These are phyloP conservation scores for Ictidomys tridecemlineatus DNA, from an alignment of 2,113 vertebrate species.

Conservation along the genomic window DNA sequence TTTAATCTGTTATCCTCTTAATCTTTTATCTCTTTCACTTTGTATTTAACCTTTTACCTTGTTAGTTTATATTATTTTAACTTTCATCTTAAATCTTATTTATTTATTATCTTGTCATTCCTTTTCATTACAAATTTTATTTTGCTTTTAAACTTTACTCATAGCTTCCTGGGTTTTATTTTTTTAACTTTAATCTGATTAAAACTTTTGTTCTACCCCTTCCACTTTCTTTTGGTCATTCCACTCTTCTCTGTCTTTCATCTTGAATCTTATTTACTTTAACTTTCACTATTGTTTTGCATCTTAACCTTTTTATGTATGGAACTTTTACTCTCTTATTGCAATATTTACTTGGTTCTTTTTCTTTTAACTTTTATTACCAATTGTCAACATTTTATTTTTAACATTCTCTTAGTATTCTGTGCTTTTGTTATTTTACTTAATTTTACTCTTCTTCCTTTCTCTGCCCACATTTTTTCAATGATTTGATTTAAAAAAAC, in stretches of 20 bases:
- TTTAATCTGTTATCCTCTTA: constrained; percentile 43
- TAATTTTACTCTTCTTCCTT: constrained; percentile 46
- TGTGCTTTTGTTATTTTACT: constrained; percentile 14
- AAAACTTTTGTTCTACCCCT: not conserved
- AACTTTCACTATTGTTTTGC: constrained; percentile 45
- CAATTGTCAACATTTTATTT: constrained; percentile 37
- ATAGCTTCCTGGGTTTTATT: not conserved
- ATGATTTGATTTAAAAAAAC: constrained; percentile 24
- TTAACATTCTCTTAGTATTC: constrained; percentile 21
- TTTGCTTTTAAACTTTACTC: constrained; percentile 51
- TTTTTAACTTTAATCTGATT: constrained; percentile 60
- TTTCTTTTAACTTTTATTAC: constrained; percentile 50
- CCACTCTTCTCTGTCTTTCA: constrained; percentile 42
- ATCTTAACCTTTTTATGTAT: constrained; percentile 29
- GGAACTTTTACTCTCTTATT: constrained; percentile 1
- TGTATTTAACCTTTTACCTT: constrained; percentile 66
- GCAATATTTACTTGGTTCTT: not conserved
- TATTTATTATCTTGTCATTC: constrained; percentile 36
- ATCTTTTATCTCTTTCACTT: constrained; percentile 69
- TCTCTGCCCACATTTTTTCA: constrained; percentile 13
- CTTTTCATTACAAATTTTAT: constrained; percentile 32
- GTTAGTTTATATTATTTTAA: constrained; percentile 52
- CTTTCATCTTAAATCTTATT: constrained; percentile 50
- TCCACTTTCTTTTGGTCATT: constrained; percentile 34
- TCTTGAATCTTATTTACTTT: constrained; percentile 28